Conservation (phyloP, 2,113 vertebrate species). For the Vombatus ursinus region DNA sequence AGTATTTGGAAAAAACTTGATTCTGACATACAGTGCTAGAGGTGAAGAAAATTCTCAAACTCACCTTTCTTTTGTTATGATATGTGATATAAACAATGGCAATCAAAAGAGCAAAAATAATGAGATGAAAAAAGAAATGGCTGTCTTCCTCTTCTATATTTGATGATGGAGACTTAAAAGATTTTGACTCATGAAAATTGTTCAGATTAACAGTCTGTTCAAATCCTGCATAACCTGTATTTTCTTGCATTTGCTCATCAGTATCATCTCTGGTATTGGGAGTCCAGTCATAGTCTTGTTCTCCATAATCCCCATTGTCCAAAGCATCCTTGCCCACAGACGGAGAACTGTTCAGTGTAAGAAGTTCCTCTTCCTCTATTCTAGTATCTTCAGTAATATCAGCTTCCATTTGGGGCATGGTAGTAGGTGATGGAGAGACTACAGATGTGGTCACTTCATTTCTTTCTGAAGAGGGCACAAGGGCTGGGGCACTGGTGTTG, state of each 20-base stretch:
- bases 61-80: conserved; percentile 98
- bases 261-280: conserved; percentile 71
- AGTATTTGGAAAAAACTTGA: not conserved
- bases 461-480: conserved; percentile 27
- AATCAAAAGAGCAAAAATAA: conserved; percentile 93
- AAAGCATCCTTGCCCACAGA: conserved; percentile 75
- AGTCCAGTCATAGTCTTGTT: conserved; percentile 76
- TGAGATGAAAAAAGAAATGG: conserved; percentile 96
- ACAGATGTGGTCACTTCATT: not conserved
- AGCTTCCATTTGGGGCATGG: conserved; percentile 67
- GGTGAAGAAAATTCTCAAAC: conserved; percentile 55
- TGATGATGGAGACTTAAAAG: conserved; percentile 79
- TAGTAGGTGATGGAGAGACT: conserved; percentile 55
- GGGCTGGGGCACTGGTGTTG: conserved; percentile 19
- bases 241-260: conserved; percentile 63
- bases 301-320: conserved; percentile 77
- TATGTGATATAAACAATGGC: conserved; percentile 95
- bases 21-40: not conserved
- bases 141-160: conserved; percentile 90
- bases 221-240: conserved; percentile 49
- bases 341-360: conserved; percentile 76
- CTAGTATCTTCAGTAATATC: conserved; percentile 78
- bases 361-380: conserved; percentile 83
- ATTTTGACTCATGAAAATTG: conserved; percentile 76
- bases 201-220: conserved; percentile 68